Base-by-base conservation (phyloP, 2,113 vertebrate genomes). In the Butorides virescens region DNA sequence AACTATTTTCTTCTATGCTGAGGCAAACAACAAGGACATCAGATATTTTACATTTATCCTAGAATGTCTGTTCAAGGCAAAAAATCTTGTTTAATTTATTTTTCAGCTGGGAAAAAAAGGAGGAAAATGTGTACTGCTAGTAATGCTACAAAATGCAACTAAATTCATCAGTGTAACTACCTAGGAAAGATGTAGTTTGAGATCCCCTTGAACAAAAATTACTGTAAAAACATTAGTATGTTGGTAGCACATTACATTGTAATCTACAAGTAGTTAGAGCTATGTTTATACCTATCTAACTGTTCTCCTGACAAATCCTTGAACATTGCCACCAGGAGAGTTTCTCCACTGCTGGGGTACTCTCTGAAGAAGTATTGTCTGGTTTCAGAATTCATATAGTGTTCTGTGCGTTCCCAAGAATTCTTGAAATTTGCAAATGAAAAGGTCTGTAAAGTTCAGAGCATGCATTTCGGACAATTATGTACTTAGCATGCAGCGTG, bases 381-480 rank as follows among this genome's bases (percentile, higher is more conserved):
- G 25, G 52, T 92, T 56, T 86, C 67, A 79, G 79, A 92, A 70
- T 55, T 87, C 61, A n/a, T 47, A 42, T 14, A 36, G 15, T 52
- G 5, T 56, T 84, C 50, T 68, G 19, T 59, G 37, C 71, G 14
- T 73, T 92, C 56, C 39, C 39, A 83, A 53, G 36, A 86, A 76
- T 58, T 88, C 85, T 49, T 96, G 39, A 94, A 79, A 90, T 96
- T 50, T 94, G 42, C 73, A 95, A 89, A 95, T 92, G 63, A 94
- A 95, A 95, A 83, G 76, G 44, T 3, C 29, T 91, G 15, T 52
- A 53, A 88, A 66, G 59, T 94, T 96, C 73, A 80, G 68, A 83
- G n/a, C 29, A 46, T 68, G 32, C 34, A 53, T 92, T 96, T 95
- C 26, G 34, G 55, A 73, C 77, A 92, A 86, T 91, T 95, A 88